A percentile compares a stretch with the other conserved stretches of the same genome.
phyloP scores from a whole-genome alignment of 2,797 vertebrate genomes.

The Avahi laniger region DNA sequence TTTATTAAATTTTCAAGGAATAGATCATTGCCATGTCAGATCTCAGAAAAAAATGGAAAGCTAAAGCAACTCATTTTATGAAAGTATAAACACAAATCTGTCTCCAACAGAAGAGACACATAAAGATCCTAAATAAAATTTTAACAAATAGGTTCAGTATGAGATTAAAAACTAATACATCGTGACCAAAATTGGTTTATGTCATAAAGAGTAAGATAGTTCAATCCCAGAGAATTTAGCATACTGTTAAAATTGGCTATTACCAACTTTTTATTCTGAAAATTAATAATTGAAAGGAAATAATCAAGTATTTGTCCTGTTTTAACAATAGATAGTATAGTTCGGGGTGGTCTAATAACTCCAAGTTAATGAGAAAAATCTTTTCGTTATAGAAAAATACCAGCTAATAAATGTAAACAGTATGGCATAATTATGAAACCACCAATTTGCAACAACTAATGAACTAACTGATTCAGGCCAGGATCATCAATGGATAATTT shows the following conservation, averaged over 20 bases:
- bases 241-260: not conserved
- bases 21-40: not conserved
- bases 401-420: not conserved
- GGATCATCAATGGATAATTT: not conserved
- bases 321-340: not conserved
- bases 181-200: not conserved
- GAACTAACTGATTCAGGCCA: not conserved
- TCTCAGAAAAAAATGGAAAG: not conserved
- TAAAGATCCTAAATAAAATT: not conserved
- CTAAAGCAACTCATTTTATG: not conserved
- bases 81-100: not conserved
- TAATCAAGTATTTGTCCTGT: not conserved
- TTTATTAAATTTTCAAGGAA: not conserved
- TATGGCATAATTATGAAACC: not conserved
- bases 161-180: not conserved
- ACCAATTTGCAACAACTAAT: not conserved
- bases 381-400: not conserved
- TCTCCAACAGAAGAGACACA: not conserved
- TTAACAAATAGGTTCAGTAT: not conserved
- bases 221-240: not conserved
- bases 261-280: not conserved
- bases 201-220: not conserved
- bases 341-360: not conserved
- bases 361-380: not conserved
- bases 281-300: not conserved